Evolutionary conservation across 2,888 invertebrate species (phyloP).

Genomic region (Epistrophe grossulariae): DNA sequence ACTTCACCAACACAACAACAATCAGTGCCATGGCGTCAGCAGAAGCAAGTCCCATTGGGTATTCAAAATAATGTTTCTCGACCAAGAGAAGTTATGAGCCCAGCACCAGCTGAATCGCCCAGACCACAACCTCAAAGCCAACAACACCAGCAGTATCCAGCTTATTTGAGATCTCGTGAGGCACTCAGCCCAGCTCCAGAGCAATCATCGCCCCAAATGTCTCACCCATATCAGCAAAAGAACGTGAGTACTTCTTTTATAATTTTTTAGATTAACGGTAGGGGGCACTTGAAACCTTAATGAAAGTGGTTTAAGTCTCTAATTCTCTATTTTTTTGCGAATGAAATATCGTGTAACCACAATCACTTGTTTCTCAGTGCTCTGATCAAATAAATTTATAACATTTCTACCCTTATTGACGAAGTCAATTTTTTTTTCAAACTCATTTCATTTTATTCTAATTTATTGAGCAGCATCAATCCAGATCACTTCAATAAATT

Average conservation of each 20-base stretch:
- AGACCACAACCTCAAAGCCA: slow-evolving; percentile 75
- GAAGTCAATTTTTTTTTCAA: neutral
- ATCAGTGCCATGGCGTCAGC: slow-evolving; percentile 81
- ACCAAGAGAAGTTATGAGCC: slow-evolving; percentile 75
- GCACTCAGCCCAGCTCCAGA: slow-evolving; percentile 79
- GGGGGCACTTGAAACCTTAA: too few species aligned
- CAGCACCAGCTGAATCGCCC: slow-evolving; percentile 71
- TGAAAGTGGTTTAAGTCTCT: too few species aligned
- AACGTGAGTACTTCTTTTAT: slow-evolving; percentile 69
- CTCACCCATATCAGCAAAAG: slow-evolving; percentile 80
- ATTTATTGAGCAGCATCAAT: neutral
- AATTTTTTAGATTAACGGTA: too few species aligned
- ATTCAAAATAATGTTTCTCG: slow-evolving; percentile 66
- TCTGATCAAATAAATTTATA: too few species aligned
- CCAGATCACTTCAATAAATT: slow-evolving; percentile 1
- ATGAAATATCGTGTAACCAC: too few species aligned
- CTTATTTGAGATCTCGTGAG: slow-evolving; percentile 81
- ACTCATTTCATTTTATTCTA: neutral
- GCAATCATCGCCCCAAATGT: slow-evolving; percentile 77
- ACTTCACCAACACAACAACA: slow-evolving; percentile 75
- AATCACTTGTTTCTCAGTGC: too few species aligned
- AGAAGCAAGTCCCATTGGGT: slow-evolving; percentile 71
- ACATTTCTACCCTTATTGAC: neutral
- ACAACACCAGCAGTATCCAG: slow-evolving; percentile 80
- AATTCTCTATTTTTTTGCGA: too few species aligned